Conservation (phyloP, 2,113 vertebrate genomes). For the Rhea americana region DNA sequence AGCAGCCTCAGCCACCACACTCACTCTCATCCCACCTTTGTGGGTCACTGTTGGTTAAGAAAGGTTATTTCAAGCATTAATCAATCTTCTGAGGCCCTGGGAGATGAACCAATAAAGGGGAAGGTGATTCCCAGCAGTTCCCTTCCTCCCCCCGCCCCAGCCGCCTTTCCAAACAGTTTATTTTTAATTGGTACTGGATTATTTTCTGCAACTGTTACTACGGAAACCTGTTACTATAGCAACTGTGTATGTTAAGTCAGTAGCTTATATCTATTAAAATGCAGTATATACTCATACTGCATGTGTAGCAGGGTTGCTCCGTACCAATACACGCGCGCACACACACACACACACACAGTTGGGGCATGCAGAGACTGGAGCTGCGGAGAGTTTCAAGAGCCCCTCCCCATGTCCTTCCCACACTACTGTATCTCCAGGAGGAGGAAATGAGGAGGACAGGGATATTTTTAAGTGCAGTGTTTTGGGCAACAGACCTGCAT, state of each 20-base stretch:
- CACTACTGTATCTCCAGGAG: background rate
- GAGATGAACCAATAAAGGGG: conserved; percentile 54
- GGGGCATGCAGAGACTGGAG: background rate
- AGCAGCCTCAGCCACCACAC: background rate
- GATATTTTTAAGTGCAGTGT: background rate
- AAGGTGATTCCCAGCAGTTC: conserved; percentile 55
- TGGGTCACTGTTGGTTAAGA: conserved; percentile 8
- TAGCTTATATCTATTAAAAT: conserved; percentile 70
- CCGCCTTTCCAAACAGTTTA: conserved; percentile 71
- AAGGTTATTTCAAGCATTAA: conserved; percentile 29
- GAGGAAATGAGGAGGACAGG: background rate
- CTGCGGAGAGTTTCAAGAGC: background rate
- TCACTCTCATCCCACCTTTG: background rate
- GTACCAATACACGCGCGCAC: background rate
- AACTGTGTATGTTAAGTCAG: conserved; percentile 70
- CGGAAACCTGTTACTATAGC: conserved; percentile 75
- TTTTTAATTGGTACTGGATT: conserved; percentile 74
- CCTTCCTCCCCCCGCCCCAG: conserved; percentile 34
- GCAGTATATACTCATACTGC: conserved; percentile 34
- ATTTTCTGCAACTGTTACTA: conserved; percentile 76
- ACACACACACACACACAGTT: background rate
- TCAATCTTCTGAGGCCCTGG: conserved; percentile 43
- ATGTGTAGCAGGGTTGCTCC: background rate
- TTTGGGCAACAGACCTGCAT: background rate
- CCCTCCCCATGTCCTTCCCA: background rate